Evolutionary conservation across 2,113 vertebrate species (phyloP), one percentile per base, ranked within the genome.

Genomic region (Takifugu bimaculatus): DNA sequence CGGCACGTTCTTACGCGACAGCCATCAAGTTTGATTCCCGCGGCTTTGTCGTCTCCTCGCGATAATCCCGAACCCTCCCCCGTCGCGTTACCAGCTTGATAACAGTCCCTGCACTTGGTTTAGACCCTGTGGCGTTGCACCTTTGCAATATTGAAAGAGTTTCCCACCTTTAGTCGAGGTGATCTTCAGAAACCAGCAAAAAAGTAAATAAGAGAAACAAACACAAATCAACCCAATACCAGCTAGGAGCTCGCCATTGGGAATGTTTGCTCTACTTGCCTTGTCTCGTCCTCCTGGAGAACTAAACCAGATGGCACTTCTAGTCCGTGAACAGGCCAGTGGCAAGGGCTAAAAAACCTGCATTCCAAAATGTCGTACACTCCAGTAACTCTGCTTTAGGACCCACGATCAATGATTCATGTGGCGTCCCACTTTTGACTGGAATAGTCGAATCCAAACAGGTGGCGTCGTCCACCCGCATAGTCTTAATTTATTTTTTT

Each of bases 401-500:
- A 78, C 61, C 59, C 75, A 71, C 75, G 60, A 66, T 59, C 55
- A 72, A 5, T 15, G 15, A 66, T 47, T 61, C 20, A 59, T 10
- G 76, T 70, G 72, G 75, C 0, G 66, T 78, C 74, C 61, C 62
- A 58, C 53, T 45, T 67, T 57, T 54, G 62, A 79, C 58, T 63
- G 60, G 71, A 56, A 50, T 53, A 59, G 60, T 81, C 14, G 4
- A 43, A 66, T 68, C 69, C 79, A 72, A 77, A 80, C 74, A 51
- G 69, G 80, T 75, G 78, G 76, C 32, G 32, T 47, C 47, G 56
- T 67, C 72, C 77, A 68, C 62, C 60, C 29, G 64, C 52, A 50
- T 71, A 71, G 54, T 63, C 75, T 60, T 87, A 82, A 88, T 84
- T 86, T 89, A 88, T 88, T 88, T 87, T 79, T 71, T 73, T 77